Evolutionary conservation across 2,113 vertebrate species (phyloP), one percentile per base, ranked within the genome.

Genomic region (Lepus europaeus): DNA sequence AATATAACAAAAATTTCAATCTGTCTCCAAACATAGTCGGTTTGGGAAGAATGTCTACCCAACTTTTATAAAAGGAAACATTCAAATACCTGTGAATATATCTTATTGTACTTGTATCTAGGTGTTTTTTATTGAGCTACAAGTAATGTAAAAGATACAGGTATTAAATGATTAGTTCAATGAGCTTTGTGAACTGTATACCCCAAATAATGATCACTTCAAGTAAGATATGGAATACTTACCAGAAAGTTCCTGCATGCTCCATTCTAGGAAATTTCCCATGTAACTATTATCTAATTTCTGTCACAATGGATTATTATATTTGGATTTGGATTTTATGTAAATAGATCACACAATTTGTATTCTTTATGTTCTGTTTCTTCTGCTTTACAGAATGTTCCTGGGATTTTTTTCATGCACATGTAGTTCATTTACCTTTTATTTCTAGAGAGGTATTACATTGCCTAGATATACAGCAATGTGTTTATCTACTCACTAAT

Each of bases 1-100:
- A 94, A 94, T 81, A 72, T 68, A 82, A 82, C 64, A 94, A 90
- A 79, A 92, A 93, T 83, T 93, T 82, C 70, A 68, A 49, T 83
- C 64, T 90, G 33, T 39, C 36, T 90, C 36, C 29, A 31, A 64
- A 68, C 39, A 87, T 87, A 68, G 80, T 77, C 69, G 78, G 31
- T 85, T 79, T 96, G 61, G 91, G 14, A 64, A 92, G 20, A 74
- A 49, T 27, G 25, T 73, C 64, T 88, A 45, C 29, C 77, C 76
- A 93, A 19, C 72, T 87, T 90, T 78, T 83, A 83, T 73, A 82
- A 63, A 81, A 83, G 64, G 27, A 23, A 80, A 80, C 51, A 92
- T 92, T 76, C 74, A 33, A 94, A 80, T 94, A 68, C 51, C 73
- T 66, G 29, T 72, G 61, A 87, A 66, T 87, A 59, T 82, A 61